Evolutionary conservation across 2,888 invertebrate species (phyloP), one percentile per base, ranked within the genome.

Genomic region (Tinea pellionella): DNA sequence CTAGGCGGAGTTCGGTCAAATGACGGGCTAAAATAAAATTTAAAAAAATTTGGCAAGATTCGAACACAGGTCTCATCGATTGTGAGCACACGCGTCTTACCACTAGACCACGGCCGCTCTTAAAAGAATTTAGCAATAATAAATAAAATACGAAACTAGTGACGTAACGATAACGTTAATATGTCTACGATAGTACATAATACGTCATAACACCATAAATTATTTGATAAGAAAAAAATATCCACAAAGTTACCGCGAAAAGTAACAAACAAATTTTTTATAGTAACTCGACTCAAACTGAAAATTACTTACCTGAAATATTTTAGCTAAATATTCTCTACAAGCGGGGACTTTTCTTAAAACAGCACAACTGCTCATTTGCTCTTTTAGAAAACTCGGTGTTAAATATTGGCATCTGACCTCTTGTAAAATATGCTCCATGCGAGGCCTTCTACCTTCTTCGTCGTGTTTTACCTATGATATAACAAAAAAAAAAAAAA

Each of bases 331-430:
- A 80, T 97, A 97, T 73, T 96, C 96, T 63, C 94, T 89, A 69
- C 97, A 97, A 3, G 95, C 95, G 2, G 96, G 96, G 47, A 94
- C 93, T 75, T 95, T 96, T 72, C 93, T 93, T 53, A 97, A 87
- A 12, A 97, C 92, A 62, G 94, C 93, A 77, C 97, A 97, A 69
- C 94, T 94, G 70, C 92, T 94, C 91, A 97, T 94, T 83, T 97
- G 96, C 65, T 96, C 95, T 66, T 94, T 93, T 56, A 97, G 89
- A 79, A 97, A 97, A 71, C 91, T 93, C 4, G 97, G 97, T 37
- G 97, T 95, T 42, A 97, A 89, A 82, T 95, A 96, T 77, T 97
- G 96, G 73, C 97, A 96, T 0, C 97, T 90, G 1, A 97, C 97
- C 0, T 95, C 96, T 67, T 92, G 93, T 56, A 97, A 79, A 67